Evolutionary conservation across 2,888 invertebrate genomes (phyloP), one percentile per base, ranked within the genome.

Genomic region (Eilema depressum): DNA sequence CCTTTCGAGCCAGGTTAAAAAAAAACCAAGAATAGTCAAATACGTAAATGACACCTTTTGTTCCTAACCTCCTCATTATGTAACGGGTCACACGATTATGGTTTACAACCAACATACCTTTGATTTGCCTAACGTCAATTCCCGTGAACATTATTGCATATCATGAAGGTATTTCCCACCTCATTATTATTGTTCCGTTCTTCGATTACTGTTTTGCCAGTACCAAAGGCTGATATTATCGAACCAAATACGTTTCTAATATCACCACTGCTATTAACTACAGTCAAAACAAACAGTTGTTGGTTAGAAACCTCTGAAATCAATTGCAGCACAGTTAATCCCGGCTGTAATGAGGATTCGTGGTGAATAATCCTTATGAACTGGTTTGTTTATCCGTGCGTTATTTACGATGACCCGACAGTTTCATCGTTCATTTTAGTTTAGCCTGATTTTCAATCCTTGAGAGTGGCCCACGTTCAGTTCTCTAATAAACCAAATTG

Each of bases 251-350:
- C 8, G 28, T 25, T 63, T 63, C 11, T 25, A 63, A 41, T 53
- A 14, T n/a, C 56, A 56, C 30, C 25, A 57, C 25, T n/a, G 37
- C 59, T 57, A 60, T 33, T 12, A 68, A 26, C 12, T 56, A 76
- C 56, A 65, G 63, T 68, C 53, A 59, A 67, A 74, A 66, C 67
- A 71, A 59, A 65, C 64, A 72, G 64, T 62, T 72, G 60, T 65
- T 33, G 61, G n/a, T 33, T 37, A 53, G n/a, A 63, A 73, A 69
- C 75, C 63, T 70, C 71, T 60, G 70, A 80, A 83, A 87, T 87
- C 83, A 86, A 86, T 85, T 80, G 82, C 79, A 78, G 80, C 79
- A 82, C 80, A 83, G 82, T 82, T 86, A 86, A 86, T 86, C 84
- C 82, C 70, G 20, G 74, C 76, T 78, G 82, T 88, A 87, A 88